phyloP scores from a whole-genome alignment of 2,113 vertebrate genomes.

The Trematocara nigrifrons region DNA sequence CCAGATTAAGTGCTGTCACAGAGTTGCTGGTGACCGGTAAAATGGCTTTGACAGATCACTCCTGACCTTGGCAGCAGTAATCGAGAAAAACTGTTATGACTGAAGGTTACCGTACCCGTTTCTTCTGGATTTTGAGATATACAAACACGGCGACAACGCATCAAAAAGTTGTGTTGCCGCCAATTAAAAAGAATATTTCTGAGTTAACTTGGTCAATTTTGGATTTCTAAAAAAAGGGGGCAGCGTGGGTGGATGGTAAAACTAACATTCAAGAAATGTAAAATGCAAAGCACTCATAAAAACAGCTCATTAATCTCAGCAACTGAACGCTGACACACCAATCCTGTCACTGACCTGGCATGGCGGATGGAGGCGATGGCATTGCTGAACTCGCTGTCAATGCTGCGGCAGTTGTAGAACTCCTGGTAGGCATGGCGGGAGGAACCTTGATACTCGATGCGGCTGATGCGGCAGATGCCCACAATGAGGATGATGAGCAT shows the following conservation, averaged over 20 bases:
- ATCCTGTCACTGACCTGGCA: slow-evolving; percentile 78
- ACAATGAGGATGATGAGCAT: slow-evolving; percentile 98
- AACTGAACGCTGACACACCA: neutral
- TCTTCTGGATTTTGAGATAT: neutral
- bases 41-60: neutral
- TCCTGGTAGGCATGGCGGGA: slow-evolving; percentile 94
- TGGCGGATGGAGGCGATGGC: slow-evolving; percentile 96
- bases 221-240: neutral
- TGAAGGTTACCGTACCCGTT: neutral
- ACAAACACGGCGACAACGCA: neutral
- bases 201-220: neutral
- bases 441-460: slow-evolving; percentile 98
- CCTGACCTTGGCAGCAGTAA: neutral
- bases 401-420: slow-evolving; percentile 98
- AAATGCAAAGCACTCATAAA: neutral
- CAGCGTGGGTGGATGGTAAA: fast-evolving
- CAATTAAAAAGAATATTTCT: neutral
- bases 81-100: neutral
- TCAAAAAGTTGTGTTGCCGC: neutral
- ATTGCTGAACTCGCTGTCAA: slow-evolving; percentile 94
- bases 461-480: slow-evolving; percentile 98
- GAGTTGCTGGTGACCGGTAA: neutral
- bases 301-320: neutral
- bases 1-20: neutral
- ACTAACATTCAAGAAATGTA: neutral